Conservation (phyloP, 2,888 invertebrate species). For the Thelaira solivaga region DNA sequence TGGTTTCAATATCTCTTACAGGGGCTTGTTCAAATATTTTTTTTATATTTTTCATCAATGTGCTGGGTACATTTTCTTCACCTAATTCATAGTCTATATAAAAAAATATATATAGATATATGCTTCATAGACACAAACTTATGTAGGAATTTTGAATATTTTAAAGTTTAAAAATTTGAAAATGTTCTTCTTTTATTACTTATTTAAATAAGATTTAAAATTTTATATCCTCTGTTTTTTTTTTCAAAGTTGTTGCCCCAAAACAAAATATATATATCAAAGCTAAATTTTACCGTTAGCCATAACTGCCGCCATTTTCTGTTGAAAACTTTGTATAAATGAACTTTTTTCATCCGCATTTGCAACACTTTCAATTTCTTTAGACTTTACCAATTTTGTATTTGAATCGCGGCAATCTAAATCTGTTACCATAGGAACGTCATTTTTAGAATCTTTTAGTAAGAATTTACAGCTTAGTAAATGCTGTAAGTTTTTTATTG, state of each 20-base stretch:
- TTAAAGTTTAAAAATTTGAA: no score
- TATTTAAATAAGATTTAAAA: no score
- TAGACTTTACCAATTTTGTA: conserved; percentile 40
- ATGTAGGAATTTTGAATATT: no score
- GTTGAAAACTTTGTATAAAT: conserved; percentile 65
- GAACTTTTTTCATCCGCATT: conserved; percentile 54
- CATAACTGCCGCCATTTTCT: conserved; percentile 64
- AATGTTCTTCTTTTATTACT: no score
- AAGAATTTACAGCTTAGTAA: conserved; percentile 68
- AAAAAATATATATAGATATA: not conserved
- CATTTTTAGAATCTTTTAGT: conserved; percentile 12
- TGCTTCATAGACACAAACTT: not conserved
- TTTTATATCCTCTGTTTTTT: no score
- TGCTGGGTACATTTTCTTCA: conserved; percentile 66
- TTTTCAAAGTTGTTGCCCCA: not conserved
- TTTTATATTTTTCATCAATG: conserved; percentile 70
- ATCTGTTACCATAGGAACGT: not conserved
- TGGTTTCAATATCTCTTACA: conserved; percentile 70
- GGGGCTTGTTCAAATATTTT: conserved; percentile 72
- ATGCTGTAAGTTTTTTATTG: conserved; percentile 66
- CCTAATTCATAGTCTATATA: conserved; percentile 44
- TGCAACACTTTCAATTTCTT: conserved; percentile 37
- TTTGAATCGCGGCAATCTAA: not conserved
- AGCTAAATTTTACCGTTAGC: conserved; percentile 61
- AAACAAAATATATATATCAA: not conserved